Evolutionary conservation across 2,797 vertebrate species (phyloP).

Genomic region (Enteromius treurensis): DNA sequence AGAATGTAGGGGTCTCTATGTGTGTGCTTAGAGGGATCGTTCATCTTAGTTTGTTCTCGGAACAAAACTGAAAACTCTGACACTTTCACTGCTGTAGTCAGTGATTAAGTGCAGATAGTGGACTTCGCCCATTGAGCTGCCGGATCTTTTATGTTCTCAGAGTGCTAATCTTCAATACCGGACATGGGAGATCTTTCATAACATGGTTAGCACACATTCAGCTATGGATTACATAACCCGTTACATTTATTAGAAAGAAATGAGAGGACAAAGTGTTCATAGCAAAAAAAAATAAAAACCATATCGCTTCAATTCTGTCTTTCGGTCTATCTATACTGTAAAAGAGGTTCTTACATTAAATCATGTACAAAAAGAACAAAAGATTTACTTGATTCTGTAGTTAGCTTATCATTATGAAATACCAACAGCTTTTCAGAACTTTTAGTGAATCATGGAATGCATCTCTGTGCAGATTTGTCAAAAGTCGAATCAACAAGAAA

Average conservation of each 20-base stretch:
- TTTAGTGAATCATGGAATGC: background rate
- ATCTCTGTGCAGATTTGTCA: background rate
- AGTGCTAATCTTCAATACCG: slow-evolving; percentile 28
- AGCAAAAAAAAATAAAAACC: background rate
- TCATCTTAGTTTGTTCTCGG: slow-evolving; percentile 28
- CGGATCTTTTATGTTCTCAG: slow-evolving; percentile 23
- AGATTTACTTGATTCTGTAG: background rate
- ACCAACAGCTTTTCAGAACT: background rate
- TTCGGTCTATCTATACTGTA: background rate
- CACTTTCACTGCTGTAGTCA: slow-evolving; percentile 21
- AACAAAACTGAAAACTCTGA: slow-evolving; percentile 29
- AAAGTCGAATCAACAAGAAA: background rate
- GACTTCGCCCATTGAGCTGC: slow-evolving; percentile 24
- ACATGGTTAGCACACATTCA: slow-evolving; percentile 23
- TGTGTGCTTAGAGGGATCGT: slow-evolving; percentile 5
- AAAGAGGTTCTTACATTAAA: background rate
- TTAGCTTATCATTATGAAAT: background rate
- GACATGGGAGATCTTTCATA: slow-evolving; percentile 30
- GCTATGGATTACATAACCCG: slow-evolving; percentile 9
- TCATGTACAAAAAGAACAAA: background rate
- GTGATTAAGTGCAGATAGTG: slow-evolving; percentile 30
- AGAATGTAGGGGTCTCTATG: slow-evolving; percentile 22
- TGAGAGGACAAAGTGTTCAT: slow-evolving; percentile 6
- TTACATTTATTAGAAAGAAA: slow-evolving; percentile 24
- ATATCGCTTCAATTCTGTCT: background rate